These are phyloP conservation scores for Chrysoperla carnea DNA, from an alignment of 1,140 invertebrate genomes.

Conservation along the genomic window DNA sequence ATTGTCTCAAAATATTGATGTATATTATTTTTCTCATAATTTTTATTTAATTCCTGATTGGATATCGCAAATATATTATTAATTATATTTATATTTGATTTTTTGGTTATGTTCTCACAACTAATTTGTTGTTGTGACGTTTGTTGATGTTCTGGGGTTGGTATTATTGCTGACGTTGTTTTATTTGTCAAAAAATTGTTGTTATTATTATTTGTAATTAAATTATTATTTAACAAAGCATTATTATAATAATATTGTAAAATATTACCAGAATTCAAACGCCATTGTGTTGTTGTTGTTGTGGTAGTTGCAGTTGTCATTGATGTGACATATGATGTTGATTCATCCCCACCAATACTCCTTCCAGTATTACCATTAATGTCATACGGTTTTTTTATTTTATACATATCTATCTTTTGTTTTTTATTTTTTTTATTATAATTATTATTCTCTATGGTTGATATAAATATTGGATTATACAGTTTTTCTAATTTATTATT, in stretches of 20 bases:
- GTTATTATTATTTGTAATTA: slow-evolving; percentile 15
- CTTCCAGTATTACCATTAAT: slow-evolving; percentile 13
- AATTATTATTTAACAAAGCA: slow-evolving; percentile 21
- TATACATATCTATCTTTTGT: background rate
- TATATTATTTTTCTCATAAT: slow-evolving; percentile 24
- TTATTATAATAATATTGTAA: slow-evolving; percentile 21
- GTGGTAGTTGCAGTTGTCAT: slow-evolving; percentile 1
- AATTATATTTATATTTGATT: slow-evolving; percentile 16
- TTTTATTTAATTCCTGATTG: slow-evolving; percentile 23
- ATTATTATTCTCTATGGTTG: slow-evolving; percentile 8
- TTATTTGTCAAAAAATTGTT: slow-evolving; percentile 13
- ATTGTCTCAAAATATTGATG: slow-evolving; percentile 14
- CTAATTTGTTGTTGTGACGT: no score
- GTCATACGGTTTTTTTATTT: background rate
- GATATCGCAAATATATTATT: slow-evolving; percentile 24
- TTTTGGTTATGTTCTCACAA: slow-evolving; percentile 11
- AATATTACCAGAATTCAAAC: slow-evolving; percentile 11
- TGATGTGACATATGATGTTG: slow-evolving; percentile 12
- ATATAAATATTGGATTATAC: slow-evolving; percentile 15
- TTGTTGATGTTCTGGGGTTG: slow-evolving; percentile 12
- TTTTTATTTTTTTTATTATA: background rate
- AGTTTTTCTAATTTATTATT: slow-evolving; percentile 11
- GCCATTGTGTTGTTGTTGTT: slow-evolving; percentile 1
- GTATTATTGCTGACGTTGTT: slow-evolving; percentile 16
- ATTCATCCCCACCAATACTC: slow-evolving; percentile 21